A percentile compares a stretch with the other conserved stretches of the same genome.
Evolutionary conservation across 2,797 vertebrate genomes (phyloP).

Genomic region (Emys orbicularis): DNA sequence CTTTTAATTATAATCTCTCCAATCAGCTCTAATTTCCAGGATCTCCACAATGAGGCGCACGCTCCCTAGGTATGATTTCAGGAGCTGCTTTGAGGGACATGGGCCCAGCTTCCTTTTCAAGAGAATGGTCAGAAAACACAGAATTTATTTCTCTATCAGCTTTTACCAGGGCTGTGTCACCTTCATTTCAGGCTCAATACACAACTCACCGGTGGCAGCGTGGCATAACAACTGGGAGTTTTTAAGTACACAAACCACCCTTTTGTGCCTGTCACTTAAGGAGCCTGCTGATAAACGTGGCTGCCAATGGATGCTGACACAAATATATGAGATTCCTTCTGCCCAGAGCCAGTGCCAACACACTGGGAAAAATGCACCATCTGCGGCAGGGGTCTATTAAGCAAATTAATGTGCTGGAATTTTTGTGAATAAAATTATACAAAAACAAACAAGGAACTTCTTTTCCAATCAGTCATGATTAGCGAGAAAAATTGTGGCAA

Average conservation of each 20-base stretch:
- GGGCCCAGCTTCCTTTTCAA: slow-evolving; percentile 2
- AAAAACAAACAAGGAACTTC: slow-evolving; percentile 52
- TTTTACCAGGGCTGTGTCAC: slow-evolving; percentile 54
- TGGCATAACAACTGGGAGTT: slow-evolving; percentile 61
- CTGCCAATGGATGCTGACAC: slow-evolving; percentile 68
- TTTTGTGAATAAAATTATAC: slow-evolving; percentile 47
- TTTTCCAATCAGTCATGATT: slow-evolving; percentile 59
- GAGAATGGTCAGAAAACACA: neutral
- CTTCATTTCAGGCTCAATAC: slow-evolving; percentile 36
- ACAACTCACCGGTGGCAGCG: slow-evolving; percentile 58
- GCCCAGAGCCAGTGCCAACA: slow-evolving; percentile 72
- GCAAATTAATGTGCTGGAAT: slow-evolving; percentile 77
- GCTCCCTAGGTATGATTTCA: neutral
- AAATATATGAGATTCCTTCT: slow-evolving; percentile 75
- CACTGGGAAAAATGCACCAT: slow-evolving; percentile 72
- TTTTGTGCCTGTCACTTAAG: slow-evolving; percentile 73
- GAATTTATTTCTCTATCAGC: slow-evolving; percentile 67
- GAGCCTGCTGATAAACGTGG: slow-evolving; percentile 78
- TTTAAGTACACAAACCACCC: slow-evolving; percentile 69
- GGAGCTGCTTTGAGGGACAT: neutral
- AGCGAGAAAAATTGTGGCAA: slow-evolving; percentile 72
- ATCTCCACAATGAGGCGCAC: neutral
- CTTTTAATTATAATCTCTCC: neutral
- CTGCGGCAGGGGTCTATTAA: slow-evolving; percentile 74
- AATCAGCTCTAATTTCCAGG: neutral